Base-by-base conservation (phyloP, 2,888 invertebrate genomes). In the Synanthedon vespiformis region DNA sequence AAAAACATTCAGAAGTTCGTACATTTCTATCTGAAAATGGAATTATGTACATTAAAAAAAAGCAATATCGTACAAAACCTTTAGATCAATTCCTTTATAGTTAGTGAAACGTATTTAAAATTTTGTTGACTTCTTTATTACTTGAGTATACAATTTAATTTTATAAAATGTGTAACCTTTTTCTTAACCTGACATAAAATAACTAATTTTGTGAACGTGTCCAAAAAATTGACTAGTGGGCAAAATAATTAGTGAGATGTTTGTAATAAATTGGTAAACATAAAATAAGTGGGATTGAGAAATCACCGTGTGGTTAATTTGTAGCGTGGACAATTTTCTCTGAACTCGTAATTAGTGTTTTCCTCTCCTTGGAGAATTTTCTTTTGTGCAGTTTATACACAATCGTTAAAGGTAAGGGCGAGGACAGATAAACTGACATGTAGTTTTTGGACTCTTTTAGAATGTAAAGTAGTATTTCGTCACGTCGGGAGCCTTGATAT, bases 331-430 rank as follows among this genome's bases (percentile, higher is more conserved):
- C 13, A 14, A 48, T 48, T 12, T 12, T 10, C 16, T 48, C 13
- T 44, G 44, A 3, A 13, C 16, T 13, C 4, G 48, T 48, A 12
- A 18, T 48, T 48, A 16, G 12, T 6, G 18, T 48, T 44, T 44
- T 44, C 6, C 22, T 48, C 44, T 44, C 44, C 44, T 44, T 14
- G 70, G 44, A 72, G 72, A 70, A 63, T 58, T 61, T 59, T 65
- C 77, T 48, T 77, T 74, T 56, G 57, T 69, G 62, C 62, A 61
- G 74, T 74, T 61, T n/a, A 44, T 67, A 63, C 63, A 72, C 65
- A 84, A 83, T 79, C 77, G 71, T 82, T 67, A 85, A 86, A 86
- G 86, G 86, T 83, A 74, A 77, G 79, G 65, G 61, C 65, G 68
- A 69, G 61, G 56, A 53, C 58, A 54, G 34, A 18, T 16, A 18